Percentiles rank a stretch among this genome's conserved stretches.
Evolutionary conservation across 2,113 vertebrate genomes (phyloP).

Genomic region (Oplegnathus fasciatus): DNA sequence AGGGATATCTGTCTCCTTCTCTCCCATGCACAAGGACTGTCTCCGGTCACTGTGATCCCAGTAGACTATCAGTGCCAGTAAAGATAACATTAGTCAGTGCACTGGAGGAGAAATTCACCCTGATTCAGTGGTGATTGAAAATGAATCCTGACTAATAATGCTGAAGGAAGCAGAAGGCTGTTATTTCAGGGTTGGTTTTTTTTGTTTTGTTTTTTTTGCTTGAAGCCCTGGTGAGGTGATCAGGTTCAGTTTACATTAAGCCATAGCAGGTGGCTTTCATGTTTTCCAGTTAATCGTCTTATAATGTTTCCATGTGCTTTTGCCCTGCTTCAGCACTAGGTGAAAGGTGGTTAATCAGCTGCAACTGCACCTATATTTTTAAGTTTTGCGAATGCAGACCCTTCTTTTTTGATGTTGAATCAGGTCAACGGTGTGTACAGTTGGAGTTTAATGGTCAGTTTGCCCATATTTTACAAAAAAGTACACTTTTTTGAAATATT

Average conservation of each 20-base stretch:
- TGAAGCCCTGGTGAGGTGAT: neutral
- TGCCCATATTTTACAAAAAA: too few relatives aligned
- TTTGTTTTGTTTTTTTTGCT: neutral
- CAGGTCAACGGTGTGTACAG: neutral
- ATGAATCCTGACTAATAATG: neutral
- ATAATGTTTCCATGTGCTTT: constrained; percentile 7
- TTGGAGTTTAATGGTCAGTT: neutral
- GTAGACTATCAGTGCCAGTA: neutral
- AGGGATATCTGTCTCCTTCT: neutral
- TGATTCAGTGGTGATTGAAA: constrained; percentile 16
- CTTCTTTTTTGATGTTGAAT: neutral
- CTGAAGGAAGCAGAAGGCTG: neutral
- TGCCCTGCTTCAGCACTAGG: neutral
- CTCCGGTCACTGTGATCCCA: constrained; percentile 7
- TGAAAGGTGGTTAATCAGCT: neutral
- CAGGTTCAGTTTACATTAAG: constrained; percentile 49
- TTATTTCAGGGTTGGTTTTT: too few relatives aligned
- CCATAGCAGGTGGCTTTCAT: constrained; percentile 45
- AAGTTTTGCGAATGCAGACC: neutral
- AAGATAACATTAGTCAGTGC: constrained; percentile 15
- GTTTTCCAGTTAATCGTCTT: constrained; percentile 42
- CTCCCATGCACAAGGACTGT: neutral
- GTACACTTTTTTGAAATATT: too few relatives aligned
- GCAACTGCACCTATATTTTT: neutral
- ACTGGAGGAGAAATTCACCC: neutral